These are phyloP conservation scores for Eretmocerus hayati DNA, from an alignment of 2,888 invertebrate genomes.

Conservation along the genomic window DNA sequence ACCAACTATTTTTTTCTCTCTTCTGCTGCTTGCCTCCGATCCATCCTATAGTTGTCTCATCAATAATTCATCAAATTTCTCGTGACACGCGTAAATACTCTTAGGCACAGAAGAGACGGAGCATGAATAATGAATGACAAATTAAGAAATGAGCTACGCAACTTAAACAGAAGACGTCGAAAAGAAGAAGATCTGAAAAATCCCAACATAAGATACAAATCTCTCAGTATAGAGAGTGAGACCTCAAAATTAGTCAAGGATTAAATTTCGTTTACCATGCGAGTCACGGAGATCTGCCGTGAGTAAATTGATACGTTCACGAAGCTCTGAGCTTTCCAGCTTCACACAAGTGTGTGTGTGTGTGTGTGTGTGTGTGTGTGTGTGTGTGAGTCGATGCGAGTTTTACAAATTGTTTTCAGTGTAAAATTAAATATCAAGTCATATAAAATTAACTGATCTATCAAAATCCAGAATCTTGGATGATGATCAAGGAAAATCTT, in stretches of 20 bases:
- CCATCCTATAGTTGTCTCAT: constrained; percentile 17
- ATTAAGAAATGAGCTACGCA: too few species aligned
- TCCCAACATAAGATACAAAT: too few species aligned
- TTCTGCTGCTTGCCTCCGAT: background rate
- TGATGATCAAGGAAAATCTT: too few species aligned
- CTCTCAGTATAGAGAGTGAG: background rate
- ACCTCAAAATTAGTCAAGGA: constrained; percentile 15
- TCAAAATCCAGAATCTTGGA: too few species aligned
- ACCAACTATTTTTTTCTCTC: background rate
- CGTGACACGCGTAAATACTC: constrained; percentile 17
- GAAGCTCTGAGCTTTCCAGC: too few species aligned
- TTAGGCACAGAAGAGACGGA: background rate
- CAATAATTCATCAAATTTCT: constrained; percentile 22
- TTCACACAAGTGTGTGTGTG: too few species aligned
- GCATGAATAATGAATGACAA: background rate
- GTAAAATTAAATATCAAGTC: too few species aligned
- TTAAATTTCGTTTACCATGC: constrained; percentile 10
- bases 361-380: too few species aligned
- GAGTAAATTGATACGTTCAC: constrained; percentile 3
- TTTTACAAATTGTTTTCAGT: too few species aligned
- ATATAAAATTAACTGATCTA: too few species aligned
- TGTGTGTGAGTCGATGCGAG: background rate
- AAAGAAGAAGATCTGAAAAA: background rate
- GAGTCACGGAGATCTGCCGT: too few species aligned
- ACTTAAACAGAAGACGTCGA: too few species aligned